Evolutionary conservation across 2,888 invertebrate species (phyloP), one percentile per base, ranked within the genome.

Genomic region (Gandaritis pyraliata): DNA sequence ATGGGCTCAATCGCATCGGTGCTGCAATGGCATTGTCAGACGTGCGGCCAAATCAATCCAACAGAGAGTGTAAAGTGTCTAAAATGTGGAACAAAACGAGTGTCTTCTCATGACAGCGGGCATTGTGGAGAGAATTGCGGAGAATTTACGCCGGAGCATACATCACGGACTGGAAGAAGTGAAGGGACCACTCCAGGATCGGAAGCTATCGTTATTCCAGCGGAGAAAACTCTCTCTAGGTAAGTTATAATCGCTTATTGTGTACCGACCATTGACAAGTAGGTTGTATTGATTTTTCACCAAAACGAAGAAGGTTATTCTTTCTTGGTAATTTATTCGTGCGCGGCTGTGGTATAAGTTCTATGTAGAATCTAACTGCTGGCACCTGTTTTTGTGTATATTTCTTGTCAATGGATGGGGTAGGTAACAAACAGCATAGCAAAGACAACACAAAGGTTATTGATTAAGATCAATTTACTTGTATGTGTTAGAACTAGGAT

Each of bases 1-100:
- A 97, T 97, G 97, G 97, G 97, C 93, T 97, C 97, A 88, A 97
- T 97, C 93, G 97, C 97, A 93, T 97, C 97, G 88, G 97, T 97
- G 93, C 95, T 97, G 89, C 97, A 97, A 94, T 97, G 97, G 97
- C 96, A 96, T 93, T 97, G 97, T 94, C 94, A 94, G 88, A 94
- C 95, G 90, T 97, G 97, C 93, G 95, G 96, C 92, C 94, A 96
- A 90, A 97, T 97, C 91, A 97, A 97, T 90, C 96, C 97, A 72
- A 97, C 96, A 70, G 97, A 97, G 92, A 95, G 95, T 88, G 93
- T 94, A 77, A 95, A 94, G 93, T 97, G 97, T 91, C 94, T 95
- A 93, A 95, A 96, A 94, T 97, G 97, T 93, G 96, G 96, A 76
- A 93, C 93, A 81, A 93, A 93, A 83, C 93, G 95, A 80, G 93